A percentile compares a stretch with the other conserved stretches of the same genome.
phyloP scores from a whole-genome alignment of 2,797 vertebrate genomes.

The Ficedula albicollis region DNA sequence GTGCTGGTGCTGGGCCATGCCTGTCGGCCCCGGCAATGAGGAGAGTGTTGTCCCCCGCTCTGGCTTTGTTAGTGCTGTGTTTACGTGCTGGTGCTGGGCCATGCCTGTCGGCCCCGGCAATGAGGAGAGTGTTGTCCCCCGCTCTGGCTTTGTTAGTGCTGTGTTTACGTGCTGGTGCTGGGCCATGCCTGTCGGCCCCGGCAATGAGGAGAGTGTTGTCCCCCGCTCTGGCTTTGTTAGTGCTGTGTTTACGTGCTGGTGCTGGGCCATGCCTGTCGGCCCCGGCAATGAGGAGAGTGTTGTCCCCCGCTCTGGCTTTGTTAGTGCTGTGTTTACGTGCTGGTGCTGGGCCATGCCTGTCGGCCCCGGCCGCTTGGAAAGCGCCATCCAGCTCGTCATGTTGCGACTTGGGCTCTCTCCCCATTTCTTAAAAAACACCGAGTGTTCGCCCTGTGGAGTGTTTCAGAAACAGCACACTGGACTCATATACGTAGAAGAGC shows the following conservation, averaged over 20 bases:
- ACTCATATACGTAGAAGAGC: rapidly evolving
- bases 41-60: rapidly evolving
- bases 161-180: too few relatives aligned
- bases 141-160: too few relatives aligned
- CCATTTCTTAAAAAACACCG: rapidly evolving
- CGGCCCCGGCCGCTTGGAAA: background rate
- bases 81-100: rapidly evolving
- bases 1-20: rapidly evolving
- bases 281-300: rapidly evolving
- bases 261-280: rapidly evolving
- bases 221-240: rapidly evolving
- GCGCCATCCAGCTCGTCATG: rapidly evolving
- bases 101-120: too few relatives aligned
- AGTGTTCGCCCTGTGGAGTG: background rate
- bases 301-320: rapidly evolving
- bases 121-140: too few relatives aligned
- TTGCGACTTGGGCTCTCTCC: background rate
- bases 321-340: background rate
- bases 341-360: rapidly evolving
- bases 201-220: rapidly evolving
- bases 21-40: rapidly evolving
- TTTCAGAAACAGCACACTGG: background rate
- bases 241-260: background rate
- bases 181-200: too few relatives aligned
- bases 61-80: rapidly evolving